Evolutionary conservation across 2,888 invertebrate species (phyloP), one percentile per base, ranked within the genome.

Genomic region (Lapara coniferarum): DNA sequence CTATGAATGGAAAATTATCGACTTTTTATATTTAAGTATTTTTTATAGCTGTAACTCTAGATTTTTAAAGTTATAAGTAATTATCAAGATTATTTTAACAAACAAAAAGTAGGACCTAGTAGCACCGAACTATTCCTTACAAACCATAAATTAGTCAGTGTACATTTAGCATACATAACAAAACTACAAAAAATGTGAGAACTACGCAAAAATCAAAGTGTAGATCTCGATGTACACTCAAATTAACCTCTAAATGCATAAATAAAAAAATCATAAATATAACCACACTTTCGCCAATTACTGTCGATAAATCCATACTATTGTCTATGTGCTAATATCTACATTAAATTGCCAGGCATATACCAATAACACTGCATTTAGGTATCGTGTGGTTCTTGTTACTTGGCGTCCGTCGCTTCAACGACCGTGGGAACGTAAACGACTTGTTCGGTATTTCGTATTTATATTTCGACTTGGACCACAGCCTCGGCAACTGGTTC

Each of bases 311-410:
- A 19, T 63, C 49, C 12, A 25, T 13, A 56, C 56, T 63, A 63
- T 49, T 59, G 12, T 6, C 63, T 63, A 63, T 19, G 63, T 63
- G 63, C 63, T 63, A 63, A 55, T 12, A 49, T 63, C 63, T 63
- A 63, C 63, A 12, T n/a, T 63, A 63, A 25, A 63, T 63, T 74
- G 71, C 71, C 70, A 67, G 75, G 66, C 70, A 67, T 70, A 73
- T 89, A 89, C 89, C 89, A 84, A 82, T 82, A 78, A 79, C 78
- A 78, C 82, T 86, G 88, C 93, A 92, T 83, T 93, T 93, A 81
- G 93, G 93, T 78, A 93, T 85, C 68, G 93, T 93, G 81, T 93
- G 92, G 74, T 88, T 90, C 89, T 91, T 93, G 87, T 85, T 87
- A 82, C 80, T 87, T 74, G 85, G 83, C 63, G 85, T 78, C 78